Conservation (phyloP, 2,888 invertebrate species). For the Petrolisthes manimaculis region DNA sequence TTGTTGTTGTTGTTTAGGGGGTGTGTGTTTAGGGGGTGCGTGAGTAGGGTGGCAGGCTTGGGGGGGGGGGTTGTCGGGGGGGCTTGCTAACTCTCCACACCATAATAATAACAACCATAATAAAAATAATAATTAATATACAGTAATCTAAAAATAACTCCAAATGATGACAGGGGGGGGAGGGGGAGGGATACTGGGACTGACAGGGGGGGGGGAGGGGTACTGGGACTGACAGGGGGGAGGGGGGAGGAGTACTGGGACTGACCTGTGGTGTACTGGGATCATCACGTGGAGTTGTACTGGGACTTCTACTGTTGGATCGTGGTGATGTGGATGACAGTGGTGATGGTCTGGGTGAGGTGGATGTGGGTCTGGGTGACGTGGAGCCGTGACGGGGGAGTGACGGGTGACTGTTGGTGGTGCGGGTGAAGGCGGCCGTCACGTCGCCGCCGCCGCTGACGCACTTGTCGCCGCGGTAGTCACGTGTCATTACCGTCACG, state of each 20-base stretch:
- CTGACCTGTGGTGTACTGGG: slow-evolving; percentile 66
- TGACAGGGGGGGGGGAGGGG: no score
- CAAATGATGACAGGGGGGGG: no score
- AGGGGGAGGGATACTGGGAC: no score
- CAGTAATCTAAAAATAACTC: no score
- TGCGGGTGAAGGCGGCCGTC: slow-evolving; percentile 45
- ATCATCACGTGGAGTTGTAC: slow-evolving; percentile 31
- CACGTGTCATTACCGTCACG: slow-evolving; percentile 70
- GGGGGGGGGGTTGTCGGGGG: no score
- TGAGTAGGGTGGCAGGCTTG: no score
- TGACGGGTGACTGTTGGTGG: slow-evolving; percentile 15
- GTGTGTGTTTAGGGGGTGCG: slow-evolving; percentile 56
- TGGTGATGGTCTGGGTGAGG: slow-evolving; percentile 46
- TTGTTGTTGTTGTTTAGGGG: slow-evolving; percentile 58
- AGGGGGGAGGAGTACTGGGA: no score
- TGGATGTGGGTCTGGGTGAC: slow-evolving; percentile 43
- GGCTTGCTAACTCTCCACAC: no score
- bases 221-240: no score
- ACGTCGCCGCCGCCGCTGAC: slow-evolving; percentile 66
- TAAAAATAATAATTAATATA: no score
- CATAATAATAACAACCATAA: no score
- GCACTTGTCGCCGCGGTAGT: slow-evolving; percentile 69
- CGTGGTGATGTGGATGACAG: slow-evolving; percentile 54
- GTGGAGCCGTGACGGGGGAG: slow-evolving; percentile 37
- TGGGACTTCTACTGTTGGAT: slow-evolving; percentile 52